Evolutionary conservation across 2,888 invertebrate genomes (phyloP).

Genomic region (Zelleria hepariella): DNA sequence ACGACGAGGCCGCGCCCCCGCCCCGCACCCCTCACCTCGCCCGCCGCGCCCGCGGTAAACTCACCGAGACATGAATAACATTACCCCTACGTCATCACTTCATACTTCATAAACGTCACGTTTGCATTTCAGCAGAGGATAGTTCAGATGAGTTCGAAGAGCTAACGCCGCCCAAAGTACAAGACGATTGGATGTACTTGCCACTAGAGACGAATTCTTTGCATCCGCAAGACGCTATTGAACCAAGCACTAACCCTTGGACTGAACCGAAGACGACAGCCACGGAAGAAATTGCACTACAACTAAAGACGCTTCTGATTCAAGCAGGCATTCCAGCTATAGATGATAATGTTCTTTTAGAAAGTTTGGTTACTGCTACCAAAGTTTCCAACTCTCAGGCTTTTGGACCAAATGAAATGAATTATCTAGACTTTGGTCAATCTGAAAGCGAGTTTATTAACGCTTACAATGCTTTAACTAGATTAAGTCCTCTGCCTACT

Average conservation of each 20-base stretch:
- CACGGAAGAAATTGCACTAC: constrained; percentile 37
- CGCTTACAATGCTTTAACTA: constrained; percentile 60
- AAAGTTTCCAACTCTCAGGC: neutral
- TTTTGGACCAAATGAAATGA: neutral
- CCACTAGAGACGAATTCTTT: constrained; percentile 29
- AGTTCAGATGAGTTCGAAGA: constrained; percentile 65
- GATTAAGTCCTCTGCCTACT: constrained; percentile 54
- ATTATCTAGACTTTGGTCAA: constrained; percentile 41
- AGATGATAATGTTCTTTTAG: constrained; percentile 41
- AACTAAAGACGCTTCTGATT: constrained; percentile 40
- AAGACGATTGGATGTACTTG: constrained; percentile 61
- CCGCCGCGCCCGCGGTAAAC: constrained; percentile 54
- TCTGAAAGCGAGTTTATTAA: constrained; percentile 64
- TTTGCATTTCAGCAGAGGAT: constrained; percentile 67
- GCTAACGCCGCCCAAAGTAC: constrained; percentile 35
- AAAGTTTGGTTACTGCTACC: neutral
- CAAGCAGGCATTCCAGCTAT: constrained; percentile 43
- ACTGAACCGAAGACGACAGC: constrained; percentile 14
- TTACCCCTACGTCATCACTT: constrained; percentile 15
- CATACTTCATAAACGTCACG: constrained; percentile 53
- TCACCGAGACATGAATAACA: constrained; percentile 29
- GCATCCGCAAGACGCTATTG: constrained; percentile 9
- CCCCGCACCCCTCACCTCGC: constrained; percentile 16
- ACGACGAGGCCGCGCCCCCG: constrained; percentile 57
- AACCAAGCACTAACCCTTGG: constrained; percentile 1